phyloP scores from a whole-genome alignment of 2,888 invertebrate species.

The Amphimallon solstitiale region DNA sequence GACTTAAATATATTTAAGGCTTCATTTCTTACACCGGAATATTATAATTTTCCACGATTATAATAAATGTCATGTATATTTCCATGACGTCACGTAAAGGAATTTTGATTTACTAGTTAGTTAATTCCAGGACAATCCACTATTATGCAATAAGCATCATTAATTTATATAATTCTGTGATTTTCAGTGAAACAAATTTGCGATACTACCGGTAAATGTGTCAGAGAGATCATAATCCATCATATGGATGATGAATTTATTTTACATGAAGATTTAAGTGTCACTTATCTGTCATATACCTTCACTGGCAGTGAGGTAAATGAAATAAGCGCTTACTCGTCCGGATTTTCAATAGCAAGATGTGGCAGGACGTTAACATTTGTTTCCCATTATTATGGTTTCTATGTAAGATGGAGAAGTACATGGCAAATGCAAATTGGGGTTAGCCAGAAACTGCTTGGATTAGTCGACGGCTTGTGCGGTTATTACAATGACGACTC shows the following conservation, averaged over 20 bases:
- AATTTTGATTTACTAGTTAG: no score
- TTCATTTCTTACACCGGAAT: no score
- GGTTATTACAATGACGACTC: conserved; percentile 77
- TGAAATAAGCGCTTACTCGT: conserved; percentile 70
- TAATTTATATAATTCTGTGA: conserved; percentile 33
- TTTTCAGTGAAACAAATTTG: conserved; percentile 74
- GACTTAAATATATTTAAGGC: no score
- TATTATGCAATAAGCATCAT: not conserved
- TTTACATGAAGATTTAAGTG: conserved; percentile 69
- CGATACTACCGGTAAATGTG: conserved; percentile 66
- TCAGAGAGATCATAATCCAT: conserved; percentile 70
- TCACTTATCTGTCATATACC: conserved; percentile 75
- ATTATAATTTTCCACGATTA: no score
- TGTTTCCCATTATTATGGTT: conserved; percentile 76
- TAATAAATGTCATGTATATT: no score
- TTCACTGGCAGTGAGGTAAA: conserved; percentile 70
- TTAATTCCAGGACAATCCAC: no score
- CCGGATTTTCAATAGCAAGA: conserved; percentile 74
- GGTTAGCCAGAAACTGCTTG: conserved; percentile 70
- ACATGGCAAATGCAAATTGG: conserved; percentile 76
- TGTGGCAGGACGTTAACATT: conserved; percentile 77
- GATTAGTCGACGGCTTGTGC: conserved; percentile 81
- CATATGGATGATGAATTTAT: conserved; percentile 70
- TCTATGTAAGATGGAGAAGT: conserved; percentile 77
- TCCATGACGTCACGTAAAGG: no score